These are phyloP conservation scores for Steinernema hermaphroditum DNA, from an alignment of 2,888 invertebrate species.

Conservation along the genomic window DNA sequence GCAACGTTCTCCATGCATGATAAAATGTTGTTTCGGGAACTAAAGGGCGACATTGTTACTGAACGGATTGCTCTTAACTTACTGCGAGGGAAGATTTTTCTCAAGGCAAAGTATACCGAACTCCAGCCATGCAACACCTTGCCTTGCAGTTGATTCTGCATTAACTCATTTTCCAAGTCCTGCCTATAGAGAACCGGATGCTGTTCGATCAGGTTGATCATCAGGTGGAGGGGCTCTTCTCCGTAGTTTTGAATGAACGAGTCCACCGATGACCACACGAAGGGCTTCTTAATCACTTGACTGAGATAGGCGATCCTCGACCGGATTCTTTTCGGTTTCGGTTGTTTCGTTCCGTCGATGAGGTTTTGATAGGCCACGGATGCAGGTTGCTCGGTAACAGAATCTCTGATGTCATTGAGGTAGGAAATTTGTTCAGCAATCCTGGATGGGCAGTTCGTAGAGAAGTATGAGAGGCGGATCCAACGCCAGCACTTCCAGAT, in stretches of 20 bases:
- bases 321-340: background rate
- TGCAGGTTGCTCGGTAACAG: background rate
- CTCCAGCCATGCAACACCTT: background rate
- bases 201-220: background rate
- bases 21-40: background rate
- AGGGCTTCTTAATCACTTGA: background rate
- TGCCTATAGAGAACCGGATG: background rate
- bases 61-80: background rate
- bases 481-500: conserved; percentile 9
- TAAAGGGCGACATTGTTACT: background rate
- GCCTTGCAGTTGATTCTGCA: background rate
- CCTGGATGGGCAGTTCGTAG: background rate
- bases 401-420: background rate
- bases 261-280: conserved; percentile 18
- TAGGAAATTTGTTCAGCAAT: background rate
- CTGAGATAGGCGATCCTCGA: background rate
- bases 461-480: background rate
- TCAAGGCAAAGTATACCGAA: background rate
- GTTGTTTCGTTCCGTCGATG: background rate
- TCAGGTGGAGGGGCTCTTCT: background rate
- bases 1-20: conserved; percentile 14
- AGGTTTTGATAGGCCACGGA: background rate
- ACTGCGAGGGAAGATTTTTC: background rate
- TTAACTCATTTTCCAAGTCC: conserved; percentile 5
- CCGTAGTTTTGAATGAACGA: background rate